Base-by-base conservation (phyloP, 2,113 vertebrate genomes). In the Apus apus region DNA sequence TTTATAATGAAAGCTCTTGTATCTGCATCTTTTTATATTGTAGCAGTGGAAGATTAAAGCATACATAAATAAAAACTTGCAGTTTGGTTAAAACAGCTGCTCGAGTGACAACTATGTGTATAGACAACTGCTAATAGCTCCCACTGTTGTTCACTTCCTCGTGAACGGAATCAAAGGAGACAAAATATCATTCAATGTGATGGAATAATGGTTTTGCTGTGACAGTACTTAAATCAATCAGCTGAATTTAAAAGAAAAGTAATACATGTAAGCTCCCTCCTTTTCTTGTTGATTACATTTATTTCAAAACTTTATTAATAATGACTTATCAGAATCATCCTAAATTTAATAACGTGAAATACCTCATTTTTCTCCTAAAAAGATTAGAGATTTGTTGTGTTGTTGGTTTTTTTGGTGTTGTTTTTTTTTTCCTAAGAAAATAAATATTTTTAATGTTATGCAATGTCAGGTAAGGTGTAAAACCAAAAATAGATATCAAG, bases 271-370 rank as follows among this genome's bases (percentile, higher is more conserved):
- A 10, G 8, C 40, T 87, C 13, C 15, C 26, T 30, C 6, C 12
- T 94, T 94, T 97, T 67, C 26, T 91, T 83, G 57, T 62, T 62
- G 76, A 85, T 85, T 78, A 56, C 51, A 80, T 88, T 83, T 77
- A 67, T 92, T 77, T 95, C 57, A 83, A 73, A 92, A 80, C n/a
- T 80, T 91, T 9, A 51, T 65, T 87, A 66, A 82, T 82, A 89
- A 91, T 87, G 32, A 81, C 38, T 93, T 94, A 89, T 43, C 30
- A 64, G 91, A 94, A 51, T 67, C 5, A 78, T n/a, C 17, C 5
- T 57, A 60, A 57, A 56, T 38, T 87, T 79, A 97, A 85, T 72
- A 76, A 15, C 67, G 29, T 51, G 2, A 9, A 73, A 74, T 93
- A 61, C 29, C 29, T 78, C 40, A 38, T 96, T 93, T 85, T 67